phyloP scores from a whole-genome alignment of 2,797 vertebrate genomes.

The Pseudomugil tenellus region DNA sequence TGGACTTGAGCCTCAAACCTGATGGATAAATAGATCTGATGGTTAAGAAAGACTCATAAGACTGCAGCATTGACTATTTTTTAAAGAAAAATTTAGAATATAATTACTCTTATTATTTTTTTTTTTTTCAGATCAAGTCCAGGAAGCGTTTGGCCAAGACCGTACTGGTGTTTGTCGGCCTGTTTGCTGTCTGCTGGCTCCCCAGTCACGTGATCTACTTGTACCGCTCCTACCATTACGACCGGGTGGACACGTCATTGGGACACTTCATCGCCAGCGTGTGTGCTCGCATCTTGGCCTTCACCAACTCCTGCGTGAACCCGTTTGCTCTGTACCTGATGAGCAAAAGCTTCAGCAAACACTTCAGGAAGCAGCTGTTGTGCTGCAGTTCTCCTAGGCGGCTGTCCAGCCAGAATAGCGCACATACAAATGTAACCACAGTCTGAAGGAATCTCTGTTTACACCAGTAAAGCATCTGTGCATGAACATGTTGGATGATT shows the following conservation, averaged over 20 bases:
- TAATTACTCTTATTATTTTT: slow-evolving; percentile 6
- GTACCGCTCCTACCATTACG: slow-evolving; percentile 94
- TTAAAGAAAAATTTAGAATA: background rate
- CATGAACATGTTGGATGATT: background rate
- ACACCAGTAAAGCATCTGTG: background rate
- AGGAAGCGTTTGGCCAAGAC: slow-evolving; percentile 94
- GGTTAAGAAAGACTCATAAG: background rate
- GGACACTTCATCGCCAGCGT: slow-evolving; percentile 86
- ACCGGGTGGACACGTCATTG: slow-evolving; percentile 91
- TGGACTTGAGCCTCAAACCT: too few species aligned
- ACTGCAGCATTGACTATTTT: background rate
- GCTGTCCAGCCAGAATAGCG: slow-evolving; percentile 55
- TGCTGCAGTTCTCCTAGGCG: slow-evolving; percentile 81
- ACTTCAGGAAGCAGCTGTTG: slow-evolving; percentile 91
- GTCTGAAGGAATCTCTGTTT: slow-evolving; percentile 38
- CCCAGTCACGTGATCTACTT: slow-evolving; percentile 94
- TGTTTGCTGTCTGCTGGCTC: slow-evolving; percentile 96
- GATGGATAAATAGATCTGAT: background rate
- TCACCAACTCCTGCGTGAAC: slow-evolving; percentile 95
- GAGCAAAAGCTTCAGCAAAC: slow-evolving; percentile 94
- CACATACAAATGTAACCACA: slow-evolving; percentile 57
- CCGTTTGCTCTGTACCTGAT: slow-evolving; percentile 95
- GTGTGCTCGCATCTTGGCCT: slow-evolving; percentile 91
- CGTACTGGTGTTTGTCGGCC: slow-evolving; percentile 92
- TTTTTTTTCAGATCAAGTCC: slow-evolving; percentile 87